Base-by-base conservation (phyloP, 2,888 invertebrate genomes). In the Microplitis deprimator region DNA sequence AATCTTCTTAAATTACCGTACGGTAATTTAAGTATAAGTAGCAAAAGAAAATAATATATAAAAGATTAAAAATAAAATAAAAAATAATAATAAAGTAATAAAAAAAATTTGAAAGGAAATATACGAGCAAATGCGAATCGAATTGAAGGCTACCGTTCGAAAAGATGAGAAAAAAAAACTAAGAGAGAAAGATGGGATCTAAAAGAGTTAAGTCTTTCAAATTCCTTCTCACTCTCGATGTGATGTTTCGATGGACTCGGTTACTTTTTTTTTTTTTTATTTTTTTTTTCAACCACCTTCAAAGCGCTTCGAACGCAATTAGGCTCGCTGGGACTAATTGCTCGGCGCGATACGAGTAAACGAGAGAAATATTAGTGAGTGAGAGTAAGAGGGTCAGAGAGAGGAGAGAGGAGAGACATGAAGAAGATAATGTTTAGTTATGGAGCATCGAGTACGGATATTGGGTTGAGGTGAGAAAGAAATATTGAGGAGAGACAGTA, bases 311-410 rank as follows among this genome's bases (percentile, higher is more conserved):
- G 75, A 77, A 70, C 73, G 68, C 78, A 77, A 81, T 81, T 81
- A 82, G 79, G 81, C 76, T 80, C 81, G 77, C 78, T 77, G 77
- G 81, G 78, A 79, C 76, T 79, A 76, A 80, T 80, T 79, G 71
- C 74, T 77, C 70, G 41, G 41, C 41, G 68, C 38, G 62, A 29
- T 29, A 29, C 38, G 61, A 70, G 59, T 6, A 20, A 38, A 69
- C 59, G 29, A 69, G 69, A 69, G 13, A 41, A 59, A 29, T 29
- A 29, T 29, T 29, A 29, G 29, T 29, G 29, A 29, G 4, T 3
- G 4, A 29, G 29, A 39, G 39, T 39, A 67, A 29, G 39, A 67
- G 7, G 38, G 13, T 5, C 5, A 67, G 6, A 13, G 38, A 67
- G 6, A 39, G 16, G 16, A 67, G 16, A 67, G 8, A 79, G 73